These are phyloP conservation scores for Cheracebus regulus DNA, from an alignment of 2,797 vertebrate species.

Conservation along the genomic window DNA sequence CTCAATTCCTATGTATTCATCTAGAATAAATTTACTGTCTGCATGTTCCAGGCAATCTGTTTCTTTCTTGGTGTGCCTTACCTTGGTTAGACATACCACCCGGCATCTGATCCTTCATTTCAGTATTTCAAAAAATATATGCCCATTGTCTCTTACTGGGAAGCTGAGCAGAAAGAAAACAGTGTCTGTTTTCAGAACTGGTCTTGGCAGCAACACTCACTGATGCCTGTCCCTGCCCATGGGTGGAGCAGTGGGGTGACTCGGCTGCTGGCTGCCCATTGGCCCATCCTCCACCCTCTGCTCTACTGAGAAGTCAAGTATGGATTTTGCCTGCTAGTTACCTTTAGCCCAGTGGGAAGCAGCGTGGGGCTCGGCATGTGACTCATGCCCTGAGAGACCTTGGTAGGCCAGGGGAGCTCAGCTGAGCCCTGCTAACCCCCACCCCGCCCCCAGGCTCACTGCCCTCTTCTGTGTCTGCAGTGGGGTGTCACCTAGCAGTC, in stretches of 20 bases:
- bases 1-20: background rate
- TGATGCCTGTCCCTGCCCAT: conserved; percentile 63
- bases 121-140: background rate
- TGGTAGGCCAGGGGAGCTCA: conserved; percentile 72
- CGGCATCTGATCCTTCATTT: conserved; percentile 27
- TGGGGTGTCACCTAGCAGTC: conserved; percentile 70
- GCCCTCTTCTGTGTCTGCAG: conserved; percentile 33
- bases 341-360: conserved; percentile 88
- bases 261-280: conserved; percentile 74
- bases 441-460: background rate
- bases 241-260: conserved; percentile 83
- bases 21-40: background rate
- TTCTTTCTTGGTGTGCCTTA: background rate
- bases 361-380: conserved; percentile 79
- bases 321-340: conserved; percentile 81
- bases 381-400: conserved; percentile 83
- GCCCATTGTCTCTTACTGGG: conserved; percentile 50
- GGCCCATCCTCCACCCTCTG: conserved; percentile 70
- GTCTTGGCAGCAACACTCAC: conserved; percentile 45
- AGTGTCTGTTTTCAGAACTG: conserved; percentile 68
- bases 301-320: conserved; percentile 66
- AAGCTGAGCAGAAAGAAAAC: conserved; percentile 66
- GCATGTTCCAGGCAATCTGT: background rate
- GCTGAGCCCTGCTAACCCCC: conserved; percentile 56
- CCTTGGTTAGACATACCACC: background rate